Evolutionary conservation across 2,113 vertebrate species (phyloP), one percentile per base, ranked within the genome.

Genomic region (Coregonus clupeaformis): DNA sequence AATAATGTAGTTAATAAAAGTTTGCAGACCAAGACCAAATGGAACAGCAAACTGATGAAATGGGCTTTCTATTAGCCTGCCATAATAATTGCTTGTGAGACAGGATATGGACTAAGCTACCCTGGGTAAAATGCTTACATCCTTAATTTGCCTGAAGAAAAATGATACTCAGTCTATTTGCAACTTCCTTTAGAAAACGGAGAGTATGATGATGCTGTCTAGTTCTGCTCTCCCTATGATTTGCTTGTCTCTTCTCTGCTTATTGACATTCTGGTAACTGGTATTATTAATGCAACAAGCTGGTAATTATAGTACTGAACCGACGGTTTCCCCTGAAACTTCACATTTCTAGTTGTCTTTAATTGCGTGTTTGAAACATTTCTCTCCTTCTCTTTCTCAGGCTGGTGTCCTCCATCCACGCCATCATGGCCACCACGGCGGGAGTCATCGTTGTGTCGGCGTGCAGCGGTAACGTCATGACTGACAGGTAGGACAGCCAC

Each of bases 341-440:
- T 55, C 52, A 42, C 52, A 55, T 20, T 14, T 55, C 52, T 6
- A 60, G 18, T 60, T 60, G 13, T 18, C 16, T 13, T 13, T 52
- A 52, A 52, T 18, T 52, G 49, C 9, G 36, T 52, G 49, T 52
- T 52, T 52, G 49, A 52, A 52, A 52, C 14, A 22, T 22, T 11
- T 60, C 57, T 60, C 57, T 24, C n/a, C 57, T 16, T 60, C 47
- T 57, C 55, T 60, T 22, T 60, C 57, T 60, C 87, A 99, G 97
- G 82, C 73, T 98, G 82, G 96, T 98, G 78, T 99, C 97, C 24
- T 97, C 90, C 0, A 92, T 97, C 82, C 97, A 98, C 68, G 97
- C 96, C 42, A 81, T 93, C 59, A 94, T 98, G 94, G 97, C 97
- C 11, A 96, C 95, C 2, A 88, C 90, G 7, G 95, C 95, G 0